Evolutionary conservation across 1,140 invertebrate species (phyloP).

Genomic region (Proales similis): DNA sequence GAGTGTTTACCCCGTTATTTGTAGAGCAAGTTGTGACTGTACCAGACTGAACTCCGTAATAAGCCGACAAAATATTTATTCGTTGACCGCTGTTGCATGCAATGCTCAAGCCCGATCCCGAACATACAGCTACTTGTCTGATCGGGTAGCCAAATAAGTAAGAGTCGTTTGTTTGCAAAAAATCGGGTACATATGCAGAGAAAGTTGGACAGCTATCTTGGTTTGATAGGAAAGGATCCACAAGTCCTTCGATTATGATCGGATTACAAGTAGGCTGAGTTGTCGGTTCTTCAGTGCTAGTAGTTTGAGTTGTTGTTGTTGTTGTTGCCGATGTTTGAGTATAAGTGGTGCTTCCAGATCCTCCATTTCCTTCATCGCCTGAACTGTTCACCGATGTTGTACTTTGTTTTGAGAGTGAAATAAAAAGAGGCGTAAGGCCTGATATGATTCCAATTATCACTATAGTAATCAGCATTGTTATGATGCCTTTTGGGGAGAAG

Average conservation of each 20-base stretch:
- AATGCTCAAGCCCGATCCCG: slow-evolving; percentile 8
- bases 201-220: neutral
- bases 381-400: too few species aligned
- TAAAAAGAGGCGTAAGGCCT: too few species aligned
- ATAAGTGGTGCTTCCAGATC: too few species aligned
- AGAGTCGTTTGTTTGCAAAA: neutral
- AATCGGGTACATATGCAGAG: neutral
- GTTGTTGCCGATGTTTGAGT: neutral
- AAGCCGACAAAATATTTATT: slow-evolving; percentile 11
- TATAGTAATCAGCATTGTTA: too few species aligned
- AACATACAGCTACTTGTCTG: slow-evolving; percentile 8
- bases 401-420: too few species aligned
- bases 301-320: slow-evolving; percentile 1
- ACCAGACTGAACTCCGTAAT: slow-evolving; percentile 23
- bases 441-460: too few species aligned
- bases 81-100: slow-evolving; percentile 4
- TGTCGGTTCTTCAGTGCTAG: neutral
- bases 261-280: neutral
- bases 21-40: slow-evolving; percentile 9
- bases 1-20: slow-evolving; percentile 12
- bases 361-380: too few species aligned
- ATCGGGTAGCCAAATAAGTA: slow-evolving; percentile 8
- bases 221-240: slow-evolving; percentile 11
- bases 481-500: too few species aligned
- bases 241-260: neutral